These are phyloP conservation scores for Ammospiza maritima DNA, from an alignment of 2,797 vertebrate species.

Conservation along the genomic window DNA sequence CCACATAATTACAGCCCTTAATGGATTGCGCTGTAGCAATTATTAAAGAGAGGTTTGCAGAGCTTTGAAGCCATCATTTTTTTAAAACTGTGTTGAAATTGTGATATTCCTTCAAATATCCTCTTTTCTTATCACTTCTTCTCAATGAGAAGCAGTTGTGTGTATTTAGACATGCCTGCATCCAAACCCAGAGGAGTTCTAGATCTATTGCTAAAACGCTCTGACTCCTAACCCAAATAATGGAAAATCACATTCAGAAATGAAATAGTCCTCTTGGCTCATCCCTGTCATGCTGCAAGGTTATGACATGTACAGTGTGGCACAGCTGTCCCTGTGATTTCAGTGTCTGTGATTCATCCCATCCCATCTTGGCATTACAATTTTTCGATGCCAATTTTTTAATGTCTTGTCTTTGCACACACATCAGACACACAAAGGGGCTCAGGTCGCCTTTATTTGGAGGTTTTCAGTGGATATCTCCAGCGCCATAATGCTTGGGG, in stretches of 20 bases:
- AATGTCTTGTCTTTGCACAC: neutral
- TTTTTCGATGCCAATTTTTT: neutral
- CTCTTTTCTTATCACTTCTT: neutral
- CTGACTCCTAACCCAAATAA: slow-evolving; percentile 17
- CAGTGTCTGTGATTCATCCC: neutral
- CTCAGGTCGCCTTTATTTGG: neutral
- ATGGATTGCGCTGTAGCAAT: slow-evolving; percentile 11
- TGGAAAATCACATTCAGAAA: neutral
- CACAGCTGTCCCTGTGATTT: neutral
- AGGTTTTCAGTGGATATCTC: neutral
- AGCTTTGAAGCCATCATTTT: neutral
- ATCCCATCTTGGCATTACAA: neutral
- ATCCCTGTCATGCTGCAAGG: neutral
- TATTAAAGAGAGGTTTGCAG: slow-evolving; percentile 20
- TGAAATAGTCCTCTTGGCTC: neutral
- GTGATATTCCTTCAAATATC: neutral
- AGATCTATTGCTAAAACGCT: neutral
- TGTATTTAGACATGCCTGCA: neutral
- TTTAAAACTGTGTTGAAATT: neutral
- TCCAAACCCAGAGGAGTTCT: neutral
- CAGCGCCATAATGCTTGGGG: neutral
- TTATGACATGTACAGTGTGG: neutral
- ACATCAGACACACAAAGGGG: neutral
- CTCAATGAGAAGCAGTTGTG: neutral
- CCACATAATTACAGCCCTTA: slow-evolving; percentile 13